These are phyloP conservation scores for Chrysogorgia sp. DNA, from an alignment of 92 coral and sea anemone species.

Conservation along the genomic window DNA sequence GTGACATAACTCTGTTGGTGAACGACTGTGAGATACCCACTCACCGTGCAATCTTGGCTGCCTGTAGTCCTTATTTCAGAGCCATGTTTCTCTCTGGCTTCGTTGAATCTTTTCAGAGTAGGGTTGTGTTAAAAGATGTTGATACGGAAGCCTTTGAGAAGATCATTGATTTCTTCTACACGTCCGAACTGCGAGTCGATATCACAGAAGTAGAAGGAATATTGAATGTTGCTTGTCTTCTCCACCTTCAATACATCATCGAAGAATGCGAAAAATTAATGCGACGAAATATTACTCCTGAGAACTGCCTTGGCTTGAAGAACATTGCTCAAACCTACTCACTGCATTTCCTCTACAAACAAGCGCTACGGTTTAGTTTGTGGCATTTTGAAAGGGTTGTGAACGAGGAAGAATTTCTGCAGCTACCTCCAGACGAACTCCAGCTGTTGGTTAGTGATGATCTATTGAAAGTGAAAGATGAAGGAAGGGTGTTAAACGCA, in stretches of 20 bases:
- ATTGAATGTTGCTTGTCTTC: constrained; percentile 76
- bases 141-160: constrained; percentile 68
- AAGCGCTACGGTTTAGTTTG: constrained; percentile 82
- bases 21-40: constrained; percentile 70
- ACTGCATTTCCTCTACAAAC: constrained; percentile 78
- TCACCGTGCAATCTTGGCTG: constrained; percentile 94
- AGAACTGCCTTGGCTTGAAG: constrained; percentile 90
- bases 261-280: constrained; percentile 97
- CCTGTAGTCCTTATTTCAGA: constrained; percentile 96
- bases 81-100: constrained; percentile 98
- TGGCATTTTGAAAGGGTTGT: constrained; percentile 95
- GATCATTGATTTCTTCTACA: constrained; percentile 84
- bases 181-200: constrained; percentile 84
- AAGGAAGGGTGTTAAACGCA: constrained; percentile 87
- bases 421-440: constrained; percentile 82
- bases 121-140: constrained; percentile 78
- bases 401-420: constrained; percentile 87
- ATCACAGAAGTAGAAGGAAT: constrained; percentile 85
- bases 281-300: constrained; percentile 94
- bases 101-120: constrained; percentile 84
- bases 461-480: constrained; percentile 90
- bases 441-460: constrained; percentile 77
- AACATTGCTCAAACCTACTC: constrained; percentile 81
- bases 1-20: constrained; percentile 86
- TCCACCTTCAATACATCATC: constrained; percentile 76